Evolutionary conservation across 2,797 vertebrate species (phyloP), one percentile per base, ranked within the genome.

Genomic region (Varecia variegata): DNA sequence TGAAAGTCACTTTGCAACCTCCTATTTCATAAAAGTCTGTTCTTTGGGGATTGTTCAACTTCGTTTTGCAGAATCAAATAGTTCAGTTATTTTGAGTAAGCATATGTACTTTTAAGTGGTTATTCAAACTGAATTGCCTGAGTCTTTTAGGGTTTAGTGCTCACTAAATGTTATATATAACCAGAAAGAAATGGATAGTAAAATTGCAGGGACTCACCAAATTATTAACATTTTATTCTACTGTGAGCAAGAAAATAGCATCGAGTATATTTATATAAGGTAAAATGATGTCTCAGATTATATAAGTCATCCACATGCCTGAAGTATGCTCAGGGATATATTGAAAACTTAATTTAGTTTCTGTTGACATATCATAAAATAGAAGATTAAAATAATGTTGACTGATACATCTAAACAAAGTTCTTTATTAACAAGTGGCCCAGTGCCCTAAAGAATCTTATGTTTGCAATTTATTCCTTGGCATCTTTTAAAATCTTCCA

Each of bases 191-290:
- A 88, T 90, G 52, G 43, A 87, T 96, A 96, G 83, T 88, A 96
- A 95, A 97, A 85, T 95, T 88, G 25, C 38, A 87, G 17, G 20
- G 23, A 86, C 21, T 94, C 71, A 67, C 43, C 43, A 79, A 93
- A 94, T 88, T 96, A 89, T 96, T 93, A 97, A 88, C 58, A 93
- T 96, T 97, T 95, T 95, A 97, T 97, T 97, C 93, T 95, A 85
- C 86, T 88, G 18, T 93, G 93, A 94, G 40, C 62, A 90, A 95
- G 86, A 74, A 95, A 97, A 96, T 65, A 95, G 93, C 20, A 88
- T 92, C 76, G 90, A 67, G 54, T 97, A 74, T 94, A 93, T 95
- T 97, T 96, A 95, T 88, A 56, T 71, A 94, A 95, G 38, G 58
- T 73, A 93, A 52, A 90, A 90, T 8, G 20, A 23, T 86, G 18